Evolutionary conservation across 2,113 vertebrate species (phyloP).

Genomic region (Beaufortia kweichowensis): DNA sequence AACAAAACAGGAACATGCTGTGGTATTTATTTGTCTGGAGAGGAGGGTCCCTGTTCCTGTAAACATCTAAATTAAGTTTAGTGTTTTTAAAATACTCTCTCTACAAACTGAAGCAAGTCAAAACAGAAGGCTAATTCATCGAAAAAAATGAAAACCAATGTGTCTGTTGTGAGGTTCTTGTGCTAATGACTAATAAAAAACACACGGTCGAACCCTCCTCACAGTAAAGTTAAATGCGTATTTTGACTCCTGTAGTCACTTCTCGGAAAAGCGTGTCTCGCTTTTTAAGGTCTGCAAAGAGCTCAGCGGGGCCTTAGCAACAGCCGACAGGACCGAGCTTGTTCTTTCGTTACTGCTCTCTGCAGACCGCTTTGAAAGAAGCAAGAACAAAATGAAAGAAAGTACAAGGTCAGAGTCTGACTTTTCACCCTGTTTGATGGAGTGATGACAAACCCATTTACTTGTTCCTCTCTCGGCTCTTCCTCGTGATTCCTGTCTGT

Average conservation of each 20-base stretch:
- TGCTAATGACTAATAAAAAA: no score
- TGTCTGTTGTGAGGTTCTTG: background rate
- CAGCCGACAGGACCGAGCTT: slow-evolving; percentile 40
- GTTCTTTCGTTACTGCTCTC: slow-evolving; percentile 15
- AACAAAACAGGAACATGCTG: background rate
- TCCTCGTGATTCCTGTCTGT: slow-evolving; percentile 1
- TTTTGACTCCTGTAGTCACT: slow-evolving; percentile 22
- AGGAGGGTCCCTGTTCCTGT: no score
- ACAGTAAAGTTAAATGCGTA: slow-evolving; percentile 27
- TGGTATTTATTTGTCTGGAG: background rate
- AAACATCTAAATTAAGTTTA: no score
- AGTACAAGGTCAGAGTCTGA: slow-evolving; percentile 36
- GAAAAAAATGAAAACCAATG: background rate
- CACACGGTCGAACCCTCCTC: no score
- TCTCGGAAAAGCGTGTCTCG: background rate
- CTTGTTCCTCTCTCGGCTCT: slow-evolving; percentile 33
- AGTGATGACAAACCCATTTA: slow-evolving; percentile 59
- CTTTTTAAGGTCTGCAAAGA: background rate
- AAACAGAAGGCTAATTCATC: background rate
- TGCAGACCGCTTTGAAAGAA: slow-evolving; percentile 13
- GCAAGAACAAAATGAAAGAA: background rate
- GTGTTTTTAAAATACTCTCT: background rate
- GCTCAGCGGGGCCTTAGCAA: slow-evolving; percentile 40
- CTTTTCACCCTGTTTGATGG: slow-evolving; percentile 50
- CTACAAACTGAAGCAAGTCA: background rate